phyloP scores from a whole-genome alignment of 1,140 invertebrate genomes.

The Tyrophagus putrescentiae region DNA sequence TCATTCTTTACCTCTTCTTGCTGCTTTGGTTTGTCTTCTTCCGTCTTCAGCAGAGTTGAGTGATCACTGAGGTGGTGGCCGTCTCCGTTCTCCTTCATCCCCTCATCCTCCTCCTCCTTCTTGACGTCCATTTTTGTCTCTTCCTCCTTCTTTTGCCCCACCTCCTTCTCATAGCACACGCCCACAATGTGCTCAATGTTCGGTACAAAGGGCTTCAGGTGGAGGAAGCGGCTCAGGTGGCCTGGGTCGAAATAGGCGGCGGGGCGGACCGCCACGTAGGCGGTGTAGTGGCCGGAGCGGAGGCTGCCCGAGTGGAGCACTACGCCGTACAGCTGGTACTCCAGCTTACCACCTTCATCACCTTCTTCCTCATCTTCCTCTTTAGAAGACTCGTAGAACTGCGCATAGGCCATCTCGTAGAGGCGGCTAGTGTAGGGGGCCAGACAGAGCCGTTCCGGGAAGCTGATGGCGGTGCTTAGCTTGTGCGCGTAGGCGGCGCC shows the following conservation, averaged over 20 bases:
- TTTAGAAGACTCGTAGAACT: slow-evolving; percentile 37
- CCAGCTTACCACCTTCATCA: slow-evolving; percentile 43
- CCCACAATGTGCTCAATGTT: slow-evolving; percentile 23
- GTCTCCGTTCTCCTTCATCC: too few species aligned
- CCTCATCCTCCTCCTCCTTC: not conserved
- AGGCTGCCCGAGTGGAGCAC: slow-evolving; percentile 83
- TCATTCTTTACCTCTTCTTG: too few species aligned
- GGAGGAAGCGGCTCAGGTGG: slow-evolving; percentile 30
- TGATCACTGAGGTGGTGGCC: too few species aligned
- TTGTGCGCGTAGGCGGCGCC: slow-evolving; percentile 47
- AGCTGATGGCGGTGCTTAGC: slow-evolving; percentile 68
- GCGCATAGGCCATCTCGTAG: slow-evolving; percentile 23
- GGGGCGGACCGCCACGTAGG: slow-evolving; percentile 50
- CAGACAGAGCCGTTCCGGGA: slow-evolving; percentile 68
- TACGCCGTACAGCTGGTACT: slow-evolving; percentile 79
- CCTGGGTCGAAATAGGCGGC: slow-evolving; percentile 28
- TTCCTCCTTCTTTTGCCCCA: not conserved
- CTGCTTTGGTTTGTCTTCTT: too few species aligned
- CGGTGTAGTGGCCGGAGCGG: slow-evolving; percentile 86
- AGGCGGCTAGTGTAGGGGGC: slow-evolving; percentile 64
- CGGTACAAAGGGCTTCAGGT: slow-evolving; percentile 28
- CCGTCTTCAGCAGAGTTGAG: too few species aligned
- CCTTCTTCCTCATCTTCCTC: slow-evolving; percentile 43
- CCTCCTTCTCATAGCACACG: slow-evolving; percentile 5
- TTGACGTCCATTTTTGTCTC: slow-evolving; percentile 14